These are phyloP conservation scores for Trachops cirrhosus DNA, from an alignment of 2,797 vertebrate genomes.

Conservation along the genomic window DNA sequence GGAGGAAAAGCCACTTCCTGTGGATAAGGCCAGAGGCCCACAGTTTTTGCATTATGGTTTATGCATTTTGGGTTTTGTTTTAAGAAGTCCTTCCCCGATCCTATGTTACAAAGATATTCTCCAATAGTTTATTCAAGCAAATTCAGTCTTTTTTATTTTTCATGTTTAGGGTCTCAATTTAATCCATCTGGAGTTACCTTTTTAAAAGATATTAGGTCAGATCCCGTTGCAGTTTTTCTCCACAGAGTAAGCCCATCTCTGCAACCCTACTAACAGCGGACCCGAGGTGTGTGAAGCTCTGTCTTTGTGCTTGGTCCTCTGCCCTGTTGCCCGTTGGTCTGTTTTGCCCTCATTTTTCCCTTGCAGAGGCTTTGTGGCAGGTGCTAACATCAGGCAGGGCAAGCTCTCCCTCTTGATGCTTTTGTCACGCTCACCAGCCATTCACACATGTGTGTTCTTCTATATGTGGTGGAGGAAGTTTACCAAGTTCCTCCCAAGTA, in stretches of 20 bases:
- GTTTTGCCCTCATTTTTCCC: too few species aligned
- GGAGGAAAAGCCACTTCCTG: conserved; percentile 79
- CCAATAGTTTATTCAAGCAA: background rate
- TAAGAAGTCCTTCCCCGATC: background rate
- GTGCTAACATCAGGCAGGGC: rapidly evolving
- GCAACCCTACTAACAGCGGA: background rate
- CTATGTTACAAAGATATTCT: background rate
- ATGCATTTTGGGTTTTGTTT: conserved; percentile 5
- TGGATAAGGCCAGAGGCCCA: conserved; percentile 77
- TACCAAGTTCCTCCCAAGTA: background rate
- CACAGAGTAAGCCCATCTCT: background rate
- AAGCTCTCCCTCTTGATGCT: background rate
- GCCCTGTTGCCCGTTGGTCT: rapidly evolving
- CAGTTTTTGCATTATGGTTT: background rate
- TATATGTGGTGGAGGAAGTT: background rate
- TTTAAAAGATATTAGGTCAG: background rate
- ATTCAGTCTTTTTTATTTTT: background rate
- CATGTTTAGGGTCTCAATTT: background rate
- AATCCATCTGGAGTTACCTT: background rate
- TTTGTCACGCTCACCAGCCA: background rate
- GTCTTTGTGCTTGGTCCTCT: background rate
- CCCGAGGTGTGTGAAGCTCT: rapidly evolving
- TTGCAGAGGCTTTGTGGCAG: rapidly evolving
- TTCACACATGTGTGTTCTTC: background rate
- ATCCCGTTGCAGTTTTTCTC: background rate